phyloP scores from a whole-genome alignment of 1,140 invertebrate species.

The Centruroides vittatus region DNA sequence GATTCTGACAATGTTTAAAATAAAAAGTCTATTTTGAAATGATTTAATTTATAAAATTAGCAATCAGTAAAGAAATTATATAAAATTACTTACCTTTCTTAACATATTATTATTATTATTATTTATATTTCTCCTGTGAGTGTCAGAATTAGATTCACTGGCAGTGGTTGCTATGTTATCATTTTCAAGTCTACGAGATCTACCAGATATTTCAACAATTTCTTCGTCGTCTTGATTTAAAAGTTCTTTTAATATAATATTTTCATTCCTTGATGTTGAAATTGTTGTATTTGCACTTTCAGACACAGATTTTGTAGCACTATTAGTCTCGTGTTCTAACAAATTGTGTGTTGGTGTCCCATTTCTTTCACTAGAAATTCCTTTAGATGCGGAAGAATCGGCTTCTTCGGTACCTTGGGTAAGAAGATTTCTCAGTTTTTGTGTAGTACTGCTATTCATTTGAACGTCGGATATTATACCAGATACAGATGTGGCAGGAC shows the following conservation, averaged over 20 bases:
- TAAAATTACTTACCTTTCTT: constrained; percentile 7
- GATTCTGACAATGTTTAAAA: too few relatives aligned
- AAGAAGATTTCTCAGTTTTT: constrained; percentile 21
- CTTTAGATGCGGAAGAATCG: constrained; percentile 13
- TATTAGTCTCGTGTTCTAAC: too few relatives aligned
- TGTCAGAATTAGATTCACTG: not conserved
- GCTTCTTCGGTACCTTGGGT: constrained; percentile 16
- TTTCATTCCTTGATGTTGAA: constrained; percentile 4
- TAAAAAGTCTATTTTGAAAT: too few relatives aligned
- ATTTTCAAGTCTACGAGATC: not conserved
- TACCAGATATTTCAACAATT: not conserved
- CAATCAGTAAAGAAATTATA: too few relatives aligned
- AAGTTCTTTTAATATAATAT: constrained; percentile 18
- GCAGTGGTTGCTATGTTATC: not conserved
- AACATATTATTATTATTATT: constrained; percentile 11
- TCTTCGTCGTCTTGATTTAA: constrained; percentile 17
- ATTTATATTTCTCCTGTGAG: constrained; percentile 6
- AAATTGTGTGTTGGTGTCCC: too few relatives aligned
- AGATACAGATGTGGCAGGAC: too few relatives aligned
- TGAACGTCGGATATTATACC: too few relatives aligned
- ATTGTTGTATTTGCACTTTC: too few relatives aligned
- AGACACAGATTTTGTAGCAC: too few relatives aligned
- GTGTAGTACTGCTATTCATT: constrained; percentile 1
- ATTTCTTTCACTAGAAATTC: too few relatives aligned
- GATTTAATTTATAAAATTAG: too few relatives aligned